These are phyloP conservation scores for Alethe diademata DNA, from an alignment of 2,113 vertebrate species.

Conservation along the genomic window DNA sequence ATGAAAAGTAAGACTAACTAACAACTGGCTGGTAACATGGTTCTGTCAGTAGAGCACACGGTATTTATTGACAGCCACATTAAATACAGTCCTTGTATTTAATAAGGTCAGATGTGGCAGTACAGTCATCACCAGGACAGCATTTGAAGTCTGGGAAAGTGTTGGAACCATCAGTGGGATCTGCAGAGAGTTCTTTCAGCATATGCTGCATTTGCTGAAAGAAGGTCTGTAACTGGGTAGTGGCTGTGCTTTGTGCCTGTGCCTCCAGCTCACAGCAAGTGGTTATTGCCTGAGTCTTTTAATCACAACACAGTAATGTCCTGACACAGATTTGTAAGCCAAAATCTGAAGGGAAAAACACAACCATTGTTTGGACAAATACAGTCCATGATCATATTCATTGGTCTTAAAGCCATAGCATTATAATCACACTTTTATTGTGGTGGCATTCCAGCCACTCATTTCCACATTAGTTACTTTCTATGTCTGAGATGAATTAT, in stretches of 20 bases:
- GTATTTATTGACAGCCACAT: not conserved
- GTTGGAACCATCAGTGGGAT: not conserved
- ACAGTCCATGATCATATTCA: not conserved
- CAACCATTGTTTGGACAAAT: not conserved
- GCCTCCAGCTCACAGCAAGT: not conserved
- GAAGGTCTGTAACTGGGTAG: not conserved
- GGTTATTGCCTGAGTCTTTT: not conserved
- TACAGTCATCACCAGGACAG: not conserved
- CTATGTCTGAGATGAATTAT: not conserved
- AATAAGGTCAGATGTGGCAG: not conserved
- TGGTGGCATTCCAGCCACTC: not conserved
- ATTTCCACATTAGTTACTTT: not conserved
- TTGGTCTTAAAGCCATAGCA: not conserved
- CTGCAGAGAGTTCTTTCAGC: not conserved
- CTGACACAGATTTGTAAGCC: not conserved
- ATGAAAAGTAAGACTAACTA: not conserved
- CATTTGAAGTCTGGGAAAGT: not conserved
- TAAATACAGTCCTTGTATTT: not conserved
- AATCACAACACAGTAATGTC: not conserved
- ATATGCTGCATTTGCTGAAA: not conserved
- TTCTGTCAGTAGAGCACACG: not conserved
- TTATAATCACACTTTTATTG: not conserved
- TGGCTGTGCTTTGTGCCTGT: not conserved
- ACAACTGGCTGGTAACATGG: not conserved
- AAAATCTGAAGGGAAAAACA: not conserved